Evolutionary conservation across 2,797 vertebrate species (phyloP).

Genomic region (Lacerta bilineata): DNA sequence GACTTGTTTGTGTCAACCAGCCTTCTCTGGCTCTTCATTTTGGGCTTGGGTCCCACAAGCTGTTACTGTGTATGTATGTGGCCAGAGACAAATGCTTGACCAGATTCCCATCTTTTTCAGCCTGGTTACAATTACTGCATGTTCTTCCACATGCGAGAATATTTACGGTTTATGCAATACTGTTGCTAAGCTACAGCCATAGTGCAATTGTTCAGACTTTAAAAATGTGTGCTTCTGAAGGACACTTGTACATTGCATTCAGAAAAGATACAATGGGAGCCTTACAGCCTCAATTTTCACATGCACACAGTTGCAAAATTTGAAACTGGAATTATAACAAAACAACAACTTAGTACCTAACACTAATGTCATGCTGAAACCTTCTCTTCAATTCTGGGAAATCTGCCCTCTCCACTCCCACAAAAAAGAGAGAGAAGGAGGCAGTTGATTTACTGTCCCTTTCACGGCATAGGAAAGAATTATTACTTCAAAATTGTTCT

Average conservation of each 20-base stretch:
- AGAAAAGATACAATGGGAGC: not conserved
- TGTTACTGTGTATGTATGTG: not conserved
- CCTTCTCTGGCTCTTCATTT: slow-evolving; percentile 21
- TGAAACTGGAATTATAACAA: not conserved
- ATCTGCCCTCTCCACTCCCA: no score
- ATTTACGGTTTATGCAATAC: slow-evolving; percentile 27
- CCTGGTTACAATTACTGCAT: slow-evolving; percentile 39
- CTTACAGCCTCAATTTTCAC: not conserved
- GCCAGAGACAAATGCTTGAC: slow-evolving; percentile 42
- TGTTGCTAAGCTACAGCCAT: slow-evolving; percentile 35
- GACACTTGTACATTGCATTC: not conserved
- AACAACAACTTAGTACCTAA: not conserved
- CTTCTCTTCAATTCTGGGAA: no score
- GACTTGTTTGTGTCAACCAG: slow-evolving; percentile 10
- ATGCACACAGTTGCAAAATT: not conserved
- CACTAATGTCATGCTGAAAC: no score
- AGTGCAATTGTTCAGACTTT: slow-evolving; percentile 21
- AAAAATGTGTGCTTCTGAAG: slow-evolving; percentile 3
- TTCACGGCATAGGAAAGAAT: no score
- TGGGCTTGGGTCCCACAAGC: slow-evolving; percentile 7
- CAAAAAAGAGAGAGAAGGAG: no score
- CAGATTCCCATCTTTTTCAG: slow-evolving; percentile 35
- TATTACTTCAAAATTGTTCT: no score
- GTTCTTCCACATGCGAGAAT: slow-evolving; percentile 24
- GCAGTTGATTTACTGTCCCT: no score